Conservation (phyloP, 2,797 vertebrate species). For the Muraenolepis orangiensis region DNA sequence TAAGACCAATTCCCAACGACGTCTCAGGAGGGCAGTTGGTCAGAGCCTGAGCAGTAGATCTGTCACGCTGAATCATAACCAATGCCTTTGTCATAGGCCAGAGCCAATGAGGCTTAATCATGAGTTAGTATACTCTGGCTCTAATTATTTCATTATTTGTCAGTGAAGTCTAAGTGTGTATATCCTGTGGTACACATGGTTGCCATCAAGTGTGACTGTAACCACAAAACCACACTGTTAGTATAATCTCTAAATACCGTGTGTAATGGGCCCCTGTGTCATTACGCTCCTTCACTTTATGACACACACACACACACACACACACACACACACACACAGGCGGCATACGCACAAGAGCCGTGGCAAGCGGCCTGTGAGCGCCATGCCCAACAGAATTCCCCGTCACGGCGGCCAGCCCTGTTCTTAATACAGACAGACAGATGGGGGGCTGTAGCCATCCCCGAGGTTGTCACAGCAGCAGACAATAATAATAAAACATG, state of each 20-base stretch:
- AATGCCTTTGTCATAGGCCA: constrained; percentile 44
- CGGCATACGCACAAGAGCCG: neutral
- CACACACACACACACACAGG: constrained; percentile 11
- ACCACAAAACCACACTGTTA: constrained; percentile 69
- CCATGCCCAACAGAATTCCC: neutral
- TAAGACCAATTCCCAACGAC: neutral
- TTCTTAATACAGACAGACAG: neutral
- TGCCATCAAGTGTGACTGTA: constrained; percentile 53
- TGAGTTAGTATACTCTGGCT: constrained; percentile 57
- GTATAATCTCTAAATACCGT: constrained; percentile 70
- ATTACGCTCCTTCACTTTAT: constrained; percentile 57
- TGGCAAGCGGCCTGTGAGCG: neutral
- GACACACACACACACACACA: constrained; percentile 39
- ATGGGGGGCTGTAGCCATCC: neutral
- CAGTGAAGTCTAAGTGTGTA: constrained; percentile 45
- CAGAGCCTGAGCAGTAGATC: constrained; percentile 7
- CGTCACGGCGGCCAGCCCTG: neutral
- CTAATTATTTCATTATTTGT: constrained; percentile 60
- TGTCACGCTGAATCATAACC: constrained; percentile 34
- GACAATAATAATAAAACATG: neutral
- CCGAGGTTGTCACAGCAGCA: neutral
- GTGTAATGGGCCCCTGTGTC: constrained; percentile 59
- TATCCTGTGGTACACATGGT: constrained; percentile 65
- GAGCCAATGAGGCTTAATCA: constrained; percentile 44
- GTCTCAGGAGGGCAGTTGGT: constrained; percentile 16